phyloP scores from a whole-genome alignment of 2,113 vertebrate genomes.

The Lepisosteus oculatus region DNA sequence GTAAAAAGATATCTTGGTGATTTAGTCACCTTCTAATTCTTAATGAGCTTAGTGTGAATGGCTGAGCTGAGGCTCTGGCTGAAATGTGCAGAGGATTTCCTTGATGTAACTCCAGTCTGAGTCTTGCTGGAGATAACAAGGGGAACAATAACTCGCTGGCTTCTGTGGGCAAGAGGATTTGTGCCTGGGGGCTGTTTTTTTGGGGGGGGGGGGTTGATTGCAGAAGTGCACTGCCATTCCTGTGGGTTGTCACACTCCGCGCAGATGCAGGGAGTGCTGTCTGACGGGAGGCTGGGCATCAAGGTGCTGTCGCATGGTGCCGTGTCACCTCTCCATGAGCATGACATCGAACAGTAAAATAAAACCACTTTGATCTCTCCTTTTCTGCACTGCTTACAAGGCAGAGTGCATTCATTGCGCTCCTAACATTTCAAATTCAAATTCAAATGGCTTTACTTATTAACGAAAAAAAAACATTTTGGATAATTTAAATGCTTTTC shows the following conservation, averaged over 20 bases:
- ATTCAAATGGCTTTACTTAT: too few relatives aligned
- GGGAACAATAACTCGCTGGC: conserved; percentile 47
- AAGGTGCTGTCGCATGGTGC: conserved; percentile 29
- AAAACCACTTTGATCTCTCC: neutral
- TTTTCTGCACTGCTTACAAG: too few relatives aligned
- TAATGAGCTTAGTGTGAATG: conserved; percentile 56
- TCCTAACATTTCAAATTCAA: too few relatives aligned
- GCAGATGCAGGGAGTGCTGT: conserved; percentile 17
- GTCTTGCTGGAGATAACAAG: conserved; percentile 54
- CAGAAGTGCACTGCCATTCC: conserved; percentile 42
- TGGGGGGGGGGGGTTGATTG: conserved; percentile 47
- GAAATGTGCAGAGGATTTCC: conserved; percentile 44
- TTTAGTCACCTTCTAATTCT: conserved; percentile 54
- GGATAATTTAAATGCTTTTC: too few relatives aligned
- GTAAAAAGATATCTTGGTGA: conserved; percentile 48
- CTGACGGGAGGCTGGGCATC: conserved; percentile 10
- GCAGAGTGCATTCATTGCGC: too few relatives aligned
- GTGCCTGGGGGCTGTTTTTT: conserved; percentile 32
- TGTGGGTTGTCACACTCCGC: conserved; percentile 31
- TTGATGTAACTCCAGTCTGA: conserved; percentile 50
- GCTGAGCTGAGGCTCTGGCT: conserved; percentile 43
- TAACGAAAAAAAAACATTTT: too few relatives aligned
- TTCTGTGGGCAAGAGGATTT: conserved; percentile 40
- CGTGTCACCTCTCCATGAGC: neutral
- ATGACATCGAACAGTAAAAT: neutral